Conservation (phyloP, 2,797 vertebrate genomes). For the Acrossocheilus fasciatus region DNA sequence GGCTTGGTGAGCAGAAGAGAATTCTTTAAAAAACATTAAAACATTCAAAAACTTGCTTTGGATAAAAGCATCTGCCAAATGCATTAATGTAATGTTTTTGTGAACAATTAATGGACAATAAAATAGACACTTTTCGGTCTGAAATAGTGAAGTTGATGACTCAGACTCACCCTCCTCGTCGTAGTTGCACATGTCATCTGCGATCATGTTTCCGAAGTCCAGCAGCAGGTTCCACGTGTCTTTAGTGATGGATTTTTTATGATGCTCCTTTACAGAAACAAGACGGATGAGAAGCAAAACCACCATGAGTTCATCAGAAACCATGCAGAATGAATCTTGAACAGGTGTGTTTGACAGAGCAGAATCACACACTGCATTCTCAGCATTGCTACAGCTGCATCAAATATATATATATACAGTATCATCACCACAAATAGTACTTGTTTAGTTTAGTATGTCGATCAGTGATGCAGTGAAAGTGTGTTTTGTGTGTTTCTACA, state of each 20-base stretch:
- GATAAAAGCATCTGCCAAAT: no score
- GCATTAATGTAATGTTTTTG: no score
- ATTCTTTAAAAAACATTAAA: no score
- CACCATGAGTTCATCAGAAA: neutral
- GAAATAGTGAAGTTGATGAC: neutral
- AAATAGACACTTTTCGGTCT: neutral
- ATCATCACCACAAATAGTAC: neutral
- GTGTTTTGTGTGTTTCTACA: no score
- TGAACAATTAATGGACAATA: no score
- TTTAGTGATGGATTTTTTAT: conserved; percentile 95
- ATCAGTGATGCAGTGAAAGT: no score
- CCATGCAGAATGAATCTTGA: neutral
- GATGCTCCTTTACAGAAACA: conserved; percentile 85
- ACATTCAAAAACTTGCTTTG: no score
- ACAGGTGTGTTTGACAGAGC: neutral
- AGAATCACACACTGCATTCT: neutral
- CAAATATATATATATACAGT: neutral
- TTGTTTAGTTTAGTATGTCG: neutral
- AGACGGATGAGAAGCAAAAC: neutral
- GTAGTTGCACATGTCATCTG: conserved; percentile 97
- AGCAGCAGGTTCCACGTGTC: conserved; percentile 97
- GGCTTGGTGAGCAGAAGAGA: no score
- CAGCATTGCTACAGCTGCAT: neutral
- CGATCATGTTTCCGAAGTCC: conserved; percentile 96
- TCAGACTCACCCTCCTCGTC: conserved; percentile 90